These are phyloP conservation scores for Chelonus formosanus DNA, from an alignment of 2,888 invertebrate genomes.

Conservation along the genomic window DNA sequence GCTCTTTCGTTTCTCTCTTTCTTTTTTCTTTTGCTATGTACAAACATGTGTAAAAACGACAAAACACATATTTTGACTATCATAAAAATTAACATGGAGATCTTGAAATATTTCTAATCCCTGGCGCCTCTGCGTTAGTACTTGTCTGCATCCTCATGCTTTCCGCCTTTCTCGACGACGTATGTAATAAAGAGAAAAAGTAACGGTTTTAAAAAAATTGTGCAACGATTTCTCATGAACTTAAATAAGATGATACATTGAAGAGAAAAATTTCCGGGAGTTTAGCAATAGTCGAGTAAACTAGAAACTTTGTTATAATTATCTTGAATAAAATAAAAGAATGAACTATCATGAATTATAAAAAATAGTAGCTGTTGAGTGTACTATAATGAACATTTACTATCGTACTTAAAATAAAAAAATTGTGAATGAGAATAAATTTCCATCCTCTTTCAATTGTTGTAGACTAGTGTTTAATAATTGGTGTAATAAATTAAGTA, in stretches of 20 bases:
- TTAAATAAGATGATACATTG: conserved; percentile 8
- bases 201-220: conserved; percentile 46
- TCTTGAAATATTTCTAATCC: neutral
- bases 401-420: too few relatives aligned
- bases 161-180: conserved; percentile 24
- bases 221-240: conserved; percentile 41
- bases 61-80: conserved; percentile 3
- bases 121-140: neutral
- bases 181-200: conserved; percentile 29
- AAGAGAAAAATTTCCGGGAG: neutral
- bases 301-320: too few relatives aligned
- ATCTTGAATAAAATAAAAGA: too few relatives aligned
- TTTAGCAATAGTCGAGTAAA: too few relatives aligned
- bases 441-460: too few relatives aligned
- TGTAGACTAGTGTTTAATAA: too few relatives aligned
- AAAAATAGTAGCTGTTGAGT: too few relatives aligned
- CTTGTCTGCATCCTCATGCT: conserved; percentile 15
- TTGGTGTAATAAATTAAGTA: too few relatives aligned
- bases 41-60: conserved; percentile 29
- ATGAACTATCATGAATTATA: too few relatives aligned
- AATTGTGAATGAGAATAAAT: too few relatives aligned
- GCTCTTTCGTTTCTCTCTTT: conserved; percentile 19
- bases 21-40: conserved; percentile 13
- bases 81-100: neutral
- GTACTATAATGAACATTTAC: too few relatives aligned